Evolutionary conservation across 2,888 invertebrate species (phyloP).

Genomic region (Fragum whitleyi): DNA sequence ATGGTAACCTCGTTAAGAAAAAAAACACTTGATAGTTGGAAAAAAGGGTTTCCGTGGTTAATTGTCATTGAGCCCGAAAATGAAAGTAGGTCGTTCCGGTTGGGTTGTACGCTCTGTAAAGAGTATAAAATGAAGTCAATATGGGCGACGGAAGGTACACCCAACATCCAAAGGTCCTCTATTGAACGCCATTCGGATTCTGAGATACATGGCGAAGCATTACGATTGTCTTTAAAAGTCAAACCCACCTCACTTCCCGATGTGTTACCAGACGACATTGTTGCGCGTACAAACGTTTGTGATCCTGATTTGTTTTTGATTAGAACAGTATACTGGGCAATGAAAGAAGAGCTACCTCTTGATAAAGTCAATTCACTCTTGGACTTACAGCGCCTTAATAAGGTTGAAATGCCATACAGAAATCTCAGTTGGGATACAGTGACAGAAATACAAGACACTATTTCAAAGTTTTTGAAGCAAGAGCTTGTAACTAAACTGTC

Average conservation of each 20-base stretch:
- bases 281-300: not conserved
- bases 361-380: slow-evolving; percentile 48
- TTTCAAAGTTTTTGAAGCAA: slow-evolving; percentile 18
- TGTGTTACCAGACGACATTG: not conserved
- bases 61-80: not conserved
- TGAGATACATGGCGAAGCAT: not conserved
- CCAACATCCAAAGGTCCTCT: not conserved
- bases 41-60: slow-evolving; percentile 1
- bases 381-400: slow-evolving; percentile 45
- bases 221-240: not conserved
- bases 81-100: not conserved
- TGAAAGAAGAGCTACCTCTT: slow-evolving; percentile 41
- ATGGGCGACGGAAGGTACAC: not conserved
- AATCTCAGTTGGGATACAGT: slow-evolving; percentile 45
- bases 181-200: not conserved
- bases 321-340: slow-evolving; percentile 38
- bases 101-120: not conserved
- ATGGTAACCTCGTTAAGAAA: not conserved
- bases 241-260: not conserved
- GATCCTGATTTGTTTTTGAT: slow-evolving; percentile 20
- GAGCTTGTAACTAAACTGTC: slow-evolving; percentile 32
- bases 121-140: not conserved
- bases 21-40: slow-evolving; percentile 4
- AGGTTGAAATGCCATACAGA: slow-evolving; percentile 39
- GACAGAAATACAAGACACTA: slow-evolving; percentile 41